Evolutionary conservation across 2,888 invertebrate genomes (phyloP), one percentile per base, ranked within the genome.

Genomic region (Ferdinandea cuprea): DNA sequence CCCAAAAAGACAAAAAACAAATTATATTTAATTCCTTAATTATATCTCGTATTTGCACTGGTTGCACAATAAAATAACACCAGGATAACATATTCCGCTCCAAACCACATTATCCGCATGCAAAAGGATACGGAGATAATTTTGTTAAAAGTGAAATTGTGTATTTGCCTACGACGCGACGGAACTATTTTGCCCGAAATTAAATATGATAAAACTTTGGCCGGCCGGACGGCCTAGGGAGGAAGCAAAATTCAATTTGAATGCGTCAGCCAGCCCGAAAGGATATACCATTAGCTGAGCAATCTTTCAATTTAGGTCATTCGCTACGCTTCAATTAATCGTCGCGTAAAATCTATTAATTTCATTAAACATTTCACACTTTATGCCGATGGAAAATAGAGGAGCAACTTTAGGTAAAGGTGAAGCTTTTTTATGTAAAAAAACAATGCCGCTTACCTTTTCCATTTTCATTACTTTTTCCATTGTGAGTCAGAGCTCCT

Each of bases 241-340:
- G 6, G 46, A 25, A 30, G n/a, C 71, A 58, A 25, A 72, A 78
- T 78, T 78, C 65, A 78, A 72, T 78, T 78, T 65, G 52, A 28
- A 42, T n/a, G n/a, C n/a, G n/a, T 42, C 11, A 42, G n/a, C 42
- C 6, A 21, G 2, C 17, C 66, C 28, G 58, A 21, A 46, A 59
- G 58, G 58, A 58, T 46, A 46, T 46, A 1, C 71, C 42, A 71
- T 71, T 61, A 71, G 59, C 59, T 35, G 50, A 37, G 78, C 78
- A 78, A 59, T 72, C 59, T 68, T 83, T 83, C 72, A 83, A 83
- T 83, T 78, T 72, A 42, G 83, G 72, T 68, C 83, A 83, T 48
- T 72, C 71, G 66, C 61, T 68, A 17, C 40, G 78, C 78, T 78
- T 83, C 72, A 83, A 78, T 83, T 83, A 83, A 83, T 78, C 72